Conservation (phyloP, 2,797 vertebrate species). For the Hapalemur alaotrensis region DNA sequence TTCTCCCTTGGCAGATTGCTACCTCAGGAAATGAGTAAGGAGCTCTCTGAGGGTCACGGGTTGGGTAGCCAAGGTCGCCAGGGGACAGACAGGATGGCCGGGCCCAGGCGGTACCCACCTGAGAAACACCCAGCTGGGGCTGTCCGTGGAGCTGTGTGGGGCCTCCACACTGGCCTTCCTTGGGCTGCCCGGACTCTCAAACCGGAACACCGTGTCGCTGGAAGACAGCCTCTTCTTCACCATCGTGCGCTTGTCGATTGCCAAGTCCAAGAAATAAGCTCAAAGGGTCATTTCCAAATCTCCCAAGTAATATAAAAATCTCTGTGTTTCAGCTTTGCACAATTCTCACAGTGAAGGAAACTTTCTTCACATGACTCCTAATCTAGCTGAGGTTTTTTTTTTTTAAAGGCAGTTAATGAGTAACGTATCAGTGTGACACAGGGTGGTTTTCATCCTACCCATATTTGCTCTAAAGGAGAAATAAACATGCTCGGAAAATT, state of each 20-base stretch:
- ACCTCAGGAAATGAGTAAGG: not conserved
- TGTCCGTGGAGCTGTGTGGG: conserved; percentile 72
- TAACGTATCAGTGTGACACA: conserved; percentile 78
- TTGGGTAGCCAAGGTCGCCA: rapidly evolving
- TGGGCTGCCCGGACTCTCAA: conserved; percentile 61
- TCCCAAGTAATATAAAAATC: not conserved
- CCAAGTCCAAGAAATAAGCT: not conserved
- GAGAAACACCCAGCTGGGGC: conserved; percentile 76
- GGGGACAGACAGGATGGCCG: rapidly evolving
- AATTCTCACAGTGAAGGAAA: conserved; percentile 63
- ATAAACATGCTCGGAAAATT: not conserved
- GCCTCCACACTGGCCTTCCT: not conserved
- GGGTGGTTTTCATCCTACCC: conserved; percentile 48
- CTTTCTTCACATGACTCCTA: conserved; percentile 64
- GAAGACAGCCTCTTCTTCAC: conserved; percentile 74
- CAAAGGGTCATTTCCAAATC: not conserved
- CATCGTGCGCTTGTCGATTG: conserved; percentile 33
- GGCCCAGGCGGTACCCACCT: conserved; percentile 79
- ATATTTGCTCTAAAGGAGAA: conserved; percentile 60
- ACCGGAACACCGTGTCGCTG: conserved; percentile 69
- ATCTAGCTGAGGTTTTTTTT: conserved; percentile 27
- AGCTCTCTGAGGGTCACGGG: not conserved
- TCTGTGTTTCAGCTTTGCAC: not conserved
- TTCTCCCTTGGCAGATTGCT: not conserved
- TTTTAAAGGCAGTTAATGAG: conserved; percentile 83